Percentiles rank a stretch among this genome's conserved stretches.
These are phyloP conservation scores for Noctilio leporinus DNA, from an alignment of 2,113 vertebrate species.

Conservation along the genomic window DNA sequence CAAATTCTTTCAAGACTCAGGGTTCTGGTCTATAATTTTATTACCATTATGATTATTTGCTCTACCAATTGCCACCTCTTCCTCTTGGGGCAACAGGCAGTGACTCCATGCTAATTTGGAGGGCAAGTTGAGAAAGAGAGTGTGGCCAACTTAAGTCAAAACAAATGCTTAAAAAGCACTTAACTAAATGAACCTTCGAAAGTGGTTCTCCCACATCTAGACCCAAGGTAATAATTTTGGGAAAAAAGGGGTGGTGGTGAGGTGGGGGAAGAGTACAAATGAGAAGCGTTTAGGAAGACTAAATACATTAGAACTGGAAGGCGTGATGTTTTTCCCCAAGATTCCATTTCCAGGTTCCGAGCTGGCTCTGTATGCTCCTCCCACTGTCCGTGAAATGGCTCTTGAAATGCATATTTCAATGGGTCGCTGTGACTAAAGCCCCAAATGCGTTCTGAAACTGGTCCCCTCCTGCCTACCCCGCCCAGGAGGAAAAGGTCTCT, in stretches of 20 bases:
- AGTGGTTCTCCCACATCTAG: not conserved
- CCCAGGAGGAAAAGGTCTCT: not conserved
- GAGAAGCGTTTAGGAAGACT: not conserved
- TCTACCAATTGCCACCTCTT: not conserved
- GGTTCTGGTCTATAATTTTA: not conserved
- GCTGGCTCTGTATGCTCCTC: not conserved
- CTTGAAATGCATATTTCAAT: not conserved
- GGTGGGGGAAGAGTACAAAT: not conserved
- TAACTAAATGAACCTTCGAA: conserved; percentile 11
- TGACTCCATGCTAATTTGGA: not conserved
- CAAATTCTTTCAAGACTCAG: not conserved
- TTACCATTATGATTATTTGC: not conserved
- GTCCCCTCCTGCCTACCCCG: not conserved
- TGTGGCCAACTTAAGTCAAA: not conserved
- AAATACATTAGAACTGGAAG: not conserved
- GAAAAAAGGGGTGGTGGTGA: no score
- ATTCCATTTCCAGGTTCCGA: not conserved
- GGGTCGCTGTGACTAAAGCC: not conserved
- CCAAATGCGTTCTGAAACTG: not conserved
- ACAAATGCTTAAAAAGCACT: conserved; percentile 48
- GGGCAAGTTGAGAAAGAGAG: conserved; percentile 11
- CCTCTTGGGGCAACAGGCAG: not conserved
- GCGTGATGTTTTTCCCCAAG: not conserved
- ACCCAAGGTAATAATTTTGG: not conserved
- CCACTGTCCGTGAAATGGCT: not conserved